phyloP scores from a whole-genome alignment of 2,113 vertebrate genomes.

The Cephalopterus ornatus region DNA sequence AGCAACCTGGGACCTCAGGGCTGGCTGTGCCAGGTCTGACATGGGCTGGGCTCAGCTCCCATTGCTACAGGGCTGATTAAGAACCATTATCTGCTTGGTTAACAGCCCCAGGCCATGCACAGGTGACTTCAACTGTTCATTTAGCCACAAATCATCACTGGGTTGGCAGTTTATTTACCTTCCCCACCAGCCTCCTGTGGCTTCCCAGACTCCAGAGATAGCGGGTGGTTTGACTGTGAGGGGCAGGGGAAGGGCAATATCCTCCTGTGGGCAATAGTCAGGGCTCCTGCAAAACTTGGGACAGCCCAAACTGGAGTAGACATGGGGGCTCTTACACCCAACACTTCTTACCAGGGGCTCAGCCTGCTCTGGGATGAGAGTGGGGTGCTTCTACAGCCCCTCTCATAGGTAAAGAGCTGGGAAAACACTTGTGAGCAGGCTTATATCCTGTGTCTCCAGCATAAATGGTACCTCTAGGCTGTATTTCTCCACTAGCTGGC shows the following conservation, averaged over 20 bases:
- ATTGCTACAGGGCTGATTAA: neutral
- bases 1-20: rapidly evolving
- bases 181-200: slow-evolving; percentile 41
- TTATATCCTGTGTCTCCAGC: neutral
- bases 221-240: neutral
- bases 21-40: neutral
- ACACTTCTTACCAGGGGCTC: neutral
- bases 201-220: slow-evolving; percentile 50
- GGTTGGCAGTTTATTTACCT: slow-evolving; percentile 55
- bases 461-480: neutral
- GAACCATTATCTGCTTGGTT: neutral
- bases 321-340: neutral
- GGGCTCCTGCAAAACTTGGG: neutral
- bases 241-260: neutral
- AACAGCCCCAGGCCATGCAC: neutral
- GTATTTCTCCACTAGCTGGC: neutral
- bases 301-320: neutral
- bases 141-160: slow-evolving; percentile 33
- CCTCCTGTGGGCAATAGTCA: neutral
- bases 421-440: neutral
- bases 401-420: neutral
- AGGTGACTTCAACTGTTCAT: slow-evolving; percentile 44
- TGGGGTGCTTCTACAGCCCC: neutral
- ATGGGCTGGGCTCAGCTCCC: neutral
- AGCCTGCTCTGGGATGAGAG: neutral